Conservation (phyloP, 2,113 vertebrate genomes). For the Polypterus senegalus region DNA sequence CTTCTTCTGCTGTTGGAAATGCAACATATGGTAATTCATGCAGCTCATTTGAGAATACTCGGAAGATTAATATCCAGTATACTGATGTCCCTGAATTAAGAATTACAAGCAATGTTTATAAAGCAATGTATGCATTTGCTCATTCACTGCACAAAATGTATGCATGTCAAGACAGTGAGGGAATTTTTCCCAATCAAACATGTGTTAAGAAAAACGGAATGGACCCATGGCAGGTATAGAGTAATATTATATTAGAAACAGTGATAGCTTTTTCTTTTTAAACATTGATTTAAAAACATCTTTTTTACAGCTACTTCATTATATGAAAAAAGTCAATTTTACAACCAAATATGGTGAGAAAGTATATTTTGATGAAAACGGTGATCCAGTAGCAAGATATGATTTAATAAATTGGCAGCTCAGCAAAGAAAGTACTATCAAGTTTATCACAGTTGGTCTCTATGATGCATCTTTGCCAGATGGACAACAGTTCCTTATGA, state of each 20-base stretch:
- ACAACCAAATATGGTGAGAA: too few relatives aligned
- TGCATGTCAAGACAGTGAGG: slow-evolving; percentile 30
- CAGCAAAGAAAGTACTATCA: slow-evolving; percentile 22
- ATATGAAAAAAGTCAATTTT: too few relatives aligned
- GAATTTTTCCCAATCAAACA: slow-evolving; percentile 30
- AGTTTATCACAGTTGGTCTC: slow-evolving; percentile 30
- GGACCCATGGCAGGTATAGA: slow-evolving; percentile 14
- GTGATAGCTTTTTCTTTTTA: too few relatives aligned
- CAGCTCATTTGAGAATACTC: slow-evolving; percentile 33
- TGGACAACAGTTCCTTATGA: slow-evolving; percentile 23
- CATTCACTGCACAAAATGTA: slow-evolving; percentile 31
- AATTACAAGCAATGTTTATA: slow-evolving; percentile 36
- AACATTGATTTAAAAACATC: neutral
- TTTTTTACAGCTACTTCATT: neutral
- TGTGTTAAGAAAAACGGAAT: slow-evolving; percentile 29
- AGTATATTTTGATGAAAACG: slow-evolving; percentile 2
- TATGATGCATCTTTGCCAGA: slow-evolving; percentile 34
- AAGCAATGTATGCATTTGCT: slow-evolving; percentile 32
- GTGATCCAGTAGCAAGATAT: slow-evolving; percentile 6
- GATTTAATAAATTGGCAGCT: slow-evolving; percentile 27
- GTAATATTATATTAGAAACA: neutral
- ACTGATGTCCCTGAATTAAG: slow-evolving; percentile 31
- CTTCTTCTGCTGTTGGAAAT: slow-evolving; percentile 21
- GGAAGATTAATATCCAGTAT: slow-evolving; percentile 28
- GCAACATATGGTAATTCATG: slow-evolving; percentile 20